Evolutionary conservation across 2,113 vertebrate genomes (phyloP).

Genomic region (Sardina pilchardus): DNA sequence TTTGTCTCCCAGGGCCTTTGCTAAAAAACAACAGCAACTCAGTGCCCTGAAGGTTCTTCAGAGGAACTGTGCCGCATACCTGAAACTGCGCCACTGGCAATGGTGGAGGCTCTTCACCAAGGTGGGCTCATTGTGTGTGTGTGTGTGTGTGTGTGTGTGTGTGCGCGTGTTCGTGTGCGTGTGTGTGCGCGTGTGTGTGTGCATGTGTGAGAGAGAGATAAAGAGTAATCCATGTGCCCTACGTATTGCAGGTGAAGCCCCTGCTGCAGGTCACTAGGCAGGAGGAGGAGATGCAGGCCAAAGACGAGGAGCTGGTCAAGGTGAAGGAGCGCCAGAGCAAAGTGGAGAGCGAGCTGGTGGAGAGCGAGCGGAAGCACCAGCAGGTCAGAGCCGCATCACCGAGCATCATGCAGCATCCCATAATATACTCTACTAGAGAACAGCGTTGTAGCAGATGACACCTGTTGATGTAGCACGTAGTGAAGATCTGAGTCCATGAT

Average conservation of each 20-base stretch:
- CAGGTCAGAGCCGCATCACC: conserved; percentile 75
- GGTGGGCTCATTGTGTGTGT: conserved; percentile 56
- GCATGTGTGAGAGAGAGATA: neutral
- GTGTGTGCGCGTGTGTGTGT: conserved; percentile 33
- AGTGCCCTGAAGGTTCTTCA: conserved; percentile 96
- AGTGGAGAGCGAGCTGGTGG: conserved; percentile 91
- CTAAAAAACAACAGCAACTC: conserved; percentile 96
- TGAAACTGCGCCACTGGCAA: conserved; percentile 97
- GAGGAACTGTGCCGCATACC: conserved; percentile 94
- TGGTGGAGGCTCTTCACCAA: conserved; percentile 99
- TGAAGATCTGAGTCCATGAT: neutral
- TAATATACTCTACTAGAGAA: neutral
- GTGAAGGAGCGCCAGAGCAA: conserved; percentile 95
- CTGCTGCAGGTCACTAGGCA: conserved; percentile 96
- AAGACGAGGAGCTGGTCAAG: conserved; percentile 94
- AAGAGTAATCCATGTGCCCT: neutral
- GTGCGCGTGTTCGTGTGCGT: neutral
- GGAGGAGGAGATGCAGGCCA: conserved; percentile 95
- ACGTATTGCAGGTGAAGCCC: conserved; percentile 86
- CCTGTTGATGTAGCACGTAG: neutral
- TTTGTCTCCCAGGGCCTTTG: conserved; percentile 80
- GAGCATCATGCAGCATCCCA: neutral
- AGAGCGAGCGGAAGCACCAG: conserved; percentile 95
- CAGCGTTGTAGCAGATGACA: neutral
- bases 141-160: neutral